These are phyloP conservation scores for Rhynchopsitta pachyrhyncha DNA, from an alignment of 2,113 vertebrate species.

Conservation along the genomic window DNA sequence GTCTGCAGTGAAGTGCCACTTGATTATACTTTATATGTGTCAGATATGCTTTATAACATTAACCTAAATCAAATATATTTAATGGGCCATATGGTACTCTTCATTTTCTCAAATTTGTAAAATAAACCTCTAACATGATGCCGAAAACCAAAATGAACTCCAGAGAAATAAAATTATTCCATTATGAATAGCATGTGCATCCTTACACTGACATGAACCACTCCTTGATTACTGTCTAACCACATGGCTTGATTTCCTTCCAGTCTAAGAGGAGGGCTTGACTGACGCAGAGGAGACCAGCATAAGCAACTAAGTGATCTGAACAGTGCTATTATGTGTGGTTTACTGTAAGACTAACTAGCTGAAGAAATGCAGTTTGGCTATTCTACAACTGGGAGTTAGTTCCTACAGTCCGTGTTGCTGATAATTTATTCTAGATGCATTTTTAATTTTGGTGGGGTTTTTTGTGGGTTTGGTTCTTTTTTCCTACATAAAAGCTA, in stretches of 20 bases:
- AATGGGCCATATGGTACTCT: not conserved
- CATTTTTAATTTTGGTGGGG: not conserved
- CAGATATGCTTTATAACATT: not conserved
- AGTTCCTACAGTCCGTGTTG: not conserved
- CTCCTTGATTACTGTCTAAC: not conserved
- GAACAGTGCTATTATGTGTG: no score
- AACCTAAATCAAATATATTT: not conserved
- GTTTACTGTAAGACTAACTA: not conserved
- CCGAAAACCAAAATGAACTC: not conserved
- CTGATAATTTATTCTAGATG: not conserved
- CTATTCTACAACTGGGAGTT: not conserved
- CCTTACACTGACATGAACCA: not conserved
- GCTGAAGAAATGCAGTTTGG: not conserved
- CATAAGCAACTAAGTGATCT: not conserved
- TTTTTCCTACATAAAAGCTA: not conserved
- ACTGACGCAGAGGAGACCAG: not conserved
- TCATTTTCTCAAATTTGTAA: not conserved
- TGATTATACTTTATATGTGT: not conserved
- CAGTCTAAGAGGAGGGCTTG: not conserved
- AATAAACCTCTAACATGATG: not conserved
- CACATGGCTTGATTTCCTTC: not conserved
- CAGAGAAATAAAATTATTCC: not conserved
- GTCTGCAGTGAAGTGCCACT: not conserved
- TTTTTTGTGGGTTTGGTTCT: not conserved
- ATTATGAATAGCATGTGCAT: rapidly evolving